phyloP scores from a whole-genome alignment of 2,113 vertebrate species.

The Neofelis nebulosa region DNA sequence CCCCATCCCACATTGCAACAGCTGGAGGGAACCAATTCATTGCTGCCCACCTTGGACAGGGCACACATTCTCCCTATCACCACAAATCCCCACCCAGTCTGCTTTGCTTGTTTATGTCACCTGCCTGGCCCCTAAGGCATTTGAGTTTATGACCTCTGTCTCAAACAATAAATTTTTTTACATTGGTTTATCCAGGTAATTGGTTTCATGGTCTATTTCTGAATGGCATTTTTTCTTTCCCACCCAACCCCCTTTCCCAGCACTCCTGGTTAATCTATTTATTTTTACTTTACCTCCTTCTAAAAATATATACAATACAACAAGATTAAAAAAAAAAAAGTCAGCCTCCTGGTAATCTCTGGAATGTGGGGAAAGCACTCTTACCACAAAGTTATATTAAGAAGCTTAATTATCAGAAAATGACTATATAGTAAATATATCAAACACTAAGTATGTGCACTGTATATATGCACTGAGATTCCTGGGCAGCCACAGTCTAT shows the following conservation, averaged over 20 bases:
- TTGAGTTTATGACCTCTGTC: constrained; percentile 48
- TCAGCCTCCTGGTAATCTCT: constrained; percentile 73
- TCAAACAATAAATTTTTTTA: constrained; percentile 57
- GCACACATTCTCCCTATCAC: fast-evolving
- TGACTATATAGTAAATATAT: constrained; percentile 74
- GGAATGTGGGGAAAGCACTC: constrained; percentile 70
- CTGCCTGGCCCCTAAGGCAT: background rate
- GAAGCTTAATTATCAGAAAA: constrained; percentile 78
- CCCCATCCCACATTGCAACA: background rate
- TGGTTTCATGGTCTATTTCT: constrained; percentile 64
- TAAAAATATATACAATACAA: constrained; percentile 76
- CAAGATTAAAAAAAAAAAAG: constrained; percentile 29
- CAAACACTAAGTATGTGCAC: constrained; percentile 71
- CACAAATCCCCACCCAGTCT: background rate
- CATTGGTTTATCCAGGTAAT: constrained; percentile 47
- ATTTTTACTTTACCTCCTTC: constrained; percentile 65
- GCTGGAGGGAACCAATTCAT: fast-evolving
- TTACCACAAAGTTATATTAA: constrained; percentile 79
- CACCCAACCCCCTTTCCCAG: constrained; percentile 64
- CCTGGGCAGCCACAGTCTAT: constrained; percentile 73
- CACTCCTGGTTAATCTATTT: constrained; percentile 67
- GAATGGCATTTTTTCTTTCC: constrained; percentile 66
- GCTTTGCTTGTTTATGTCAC: background rate
- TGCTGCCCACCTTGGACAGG: background rate
- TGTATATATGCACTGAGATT: constrained; percentile 75